Percentiles rank a stretch among this genome's conserved stretches.
Evolutionary conservation across 2,888 invertebrate genomes (phyloP).

Genomic region (Microdon myrmicae): DNA sequence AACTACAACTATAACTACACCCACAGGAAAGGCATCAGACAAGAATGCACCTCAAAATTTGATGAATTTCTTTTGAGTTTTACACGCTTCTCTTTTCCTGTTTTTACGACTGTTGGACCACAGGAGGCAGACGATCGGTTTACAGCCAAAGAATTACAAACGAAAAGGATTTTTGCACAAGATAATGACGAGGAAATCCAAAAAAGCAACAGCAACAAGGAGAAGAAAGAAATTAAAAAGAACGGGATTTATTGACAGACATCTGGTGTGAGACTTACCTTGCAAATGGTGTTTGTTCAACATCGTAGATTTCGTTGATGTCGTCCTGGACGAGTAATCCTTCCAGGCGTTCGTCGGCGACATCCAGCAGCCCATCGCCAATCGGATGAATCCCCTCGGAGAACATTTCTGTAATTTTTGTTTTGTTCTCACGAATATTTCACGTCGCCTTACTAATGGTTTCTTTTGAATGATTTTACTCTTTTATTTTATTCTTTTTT

Average conservation of each 20-base stretch:
- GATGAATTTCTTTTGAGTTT: too few relatives aligned
- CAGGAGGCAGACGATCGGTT: constrained; percentile 7
- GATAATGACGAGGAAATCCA: neutral
- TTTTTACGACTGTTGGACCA: too few relatives aligned
- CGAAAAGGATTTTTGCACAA: too few relatives aligned
- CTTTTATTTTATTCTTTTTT: constrained; percentile 3
- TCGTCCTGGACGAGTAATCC: constrained; percentile 78
- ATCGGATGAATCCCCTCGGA: constrained; percentile 65
- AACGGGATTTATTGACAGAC: neutral
- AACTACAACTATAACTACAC: too few relatives aligned
- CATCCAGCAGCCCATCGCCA: constrained; percentile 78
- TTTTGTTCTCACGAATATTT: constrained; percentile 8
- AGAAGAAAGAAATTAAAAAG: constrained; percentile 17
- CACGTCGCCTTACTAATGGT: neutral
- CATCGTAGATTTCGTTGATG: constrained; percentile 81
- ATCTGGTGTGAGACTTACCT: constrained; percentile 73
- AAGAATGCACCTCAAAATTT: too few relatives aligned
- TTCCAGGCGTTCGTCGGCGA: constrained; percentile 75
- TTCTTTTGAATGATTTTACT: neutral
- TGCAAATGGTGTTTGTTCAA: constrained; percentile 86
- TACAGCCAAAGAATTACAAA: too few relatives aligned
- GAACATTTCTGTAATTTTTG: constrained; percentile 58
- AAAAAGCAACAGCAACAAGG: neutral
- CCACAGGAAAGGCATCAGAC: too few relatives aligned
- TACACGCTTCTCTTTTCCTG: too few relatives aligned